Percentiles rank a stretch among this genome's conserved stretches.
Evolutionary conservation across 2,797 vertebrate genomes (phyloP).

Genomic region (Erithacus rubecula): DNA sequence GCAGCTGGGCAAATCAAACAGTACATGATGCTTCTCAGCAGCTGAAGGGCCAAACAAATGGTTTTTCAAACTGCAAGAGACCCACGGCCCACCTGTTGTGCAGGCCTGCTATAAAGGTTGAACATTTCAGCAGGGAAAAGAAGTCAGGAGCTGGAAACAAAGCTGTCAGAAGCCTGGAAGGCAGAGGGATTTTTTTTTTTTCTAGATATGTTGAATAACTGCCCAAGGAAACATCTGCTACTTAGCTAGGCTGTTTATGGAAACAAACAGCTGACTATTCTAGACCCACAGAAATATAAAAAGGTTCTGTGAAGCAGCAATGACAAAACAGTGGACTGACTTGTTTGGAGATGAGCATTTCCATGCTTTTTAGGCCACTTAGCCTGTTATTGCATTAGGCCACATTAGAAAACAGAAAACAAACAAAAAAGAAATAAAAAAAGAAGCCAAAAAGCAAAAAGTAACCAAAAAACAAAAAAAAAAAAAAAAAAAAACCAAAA

Average conservation of each 20-base stretch:
- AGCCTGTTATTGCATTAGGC: background rate
- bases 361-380: background rate
- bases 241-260: constrained; percentile 56
- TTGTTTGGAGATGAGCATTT: background rate
- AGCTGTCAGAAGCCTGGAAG: constrained; percentile 62
- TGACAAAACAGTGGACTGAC: background rate
- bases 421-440: background rate
- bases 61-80: constrained; percentile 55
- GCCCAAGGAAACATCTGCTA: constrained; percentile 67
- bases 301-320: background rate
- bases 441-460: too few relatives aligned
- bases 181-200: constrained; percentile 30
- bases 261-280: constrained; percentile 57
- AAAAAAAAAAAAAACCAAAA: too few relatives aligned
- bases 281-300: background rate
- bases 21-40: constrained; percentile 61
- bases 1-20: constrained; percentile 65
- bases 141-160: constrained; percentile 61
- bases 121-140: constrained; percentile 61
- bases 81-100: constrained; percentile 58
- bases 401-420: background rate
- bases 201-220: constrained; percentile 57
- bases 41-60: constrained; percentile 67
- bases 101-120: constrained; percentile 51
- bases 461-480: too few relatives aligned